Evolutionary conservation across 2,797 vertebrate species (phyloP).

Genomic region (Sylvia borin): DNA sequence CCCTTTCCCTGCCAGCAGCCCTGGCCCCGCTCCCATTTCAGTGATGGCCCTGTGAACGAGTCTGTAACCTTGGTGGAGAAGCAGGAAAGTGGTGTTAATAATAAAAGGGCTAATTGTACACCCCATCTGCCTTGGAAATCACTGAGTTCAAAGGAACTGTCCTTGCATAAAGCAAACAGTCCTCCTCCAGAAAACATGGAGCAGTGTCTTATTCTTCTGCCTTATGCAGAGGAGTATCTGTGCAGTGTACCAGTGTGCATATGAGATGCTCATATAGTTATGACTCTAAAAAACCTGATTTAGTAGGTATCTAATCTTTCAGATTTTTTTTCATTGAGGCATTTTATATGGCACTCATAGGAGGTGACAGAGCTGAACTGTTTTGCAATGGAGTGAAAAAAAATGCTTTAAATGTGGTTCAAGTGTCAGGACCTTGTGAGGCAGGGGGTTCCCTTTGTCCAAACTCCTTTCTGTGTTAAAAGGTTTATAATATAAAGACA

Average conservation of each 20-base stretch:
- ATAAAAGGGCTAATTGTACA: background rate
- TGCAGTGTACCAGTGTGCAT: background rate
- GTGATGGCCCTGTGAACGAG: background rate
- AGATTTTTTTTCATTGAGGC: rapidly evolving
- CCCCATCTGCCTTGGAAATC: background rate
- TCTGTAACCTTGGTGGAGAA: slow-evolving; percentile 10
- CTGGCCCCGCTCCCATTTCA: slow-evolving; percentile 35
- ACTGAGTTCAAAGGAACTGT: background rate
- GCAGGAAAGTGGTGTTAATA: slow-evolving; percentile 2
- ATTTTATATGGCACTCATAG: background rate
- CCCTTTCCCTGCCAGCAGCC: slow-evolving; percentile 35
- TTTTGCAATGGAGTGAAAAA: background rate
- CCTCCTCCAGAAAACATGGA: background rate
- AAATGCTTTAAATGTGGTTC: background rate
- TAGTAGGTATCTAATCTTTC: background rate
- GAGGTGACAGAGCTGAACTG: background rate
- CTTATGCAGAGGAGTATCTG: background rate
- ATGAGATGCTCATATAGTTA: background rate
- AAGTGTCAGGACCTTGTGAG: background rate
- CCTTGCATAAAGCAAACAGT: background rate
- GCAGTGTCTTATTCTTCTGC: background rate
- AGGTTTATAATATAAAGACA: background rate
- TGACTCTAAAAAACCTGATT: background rate
- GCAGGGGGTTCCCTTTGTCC: background rate
- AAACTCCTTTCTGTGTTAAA: background rate